Base-by-base conservation (phyloP, 2,797 vertebrate genomes). In the Malurus leucopterus region DNA sequence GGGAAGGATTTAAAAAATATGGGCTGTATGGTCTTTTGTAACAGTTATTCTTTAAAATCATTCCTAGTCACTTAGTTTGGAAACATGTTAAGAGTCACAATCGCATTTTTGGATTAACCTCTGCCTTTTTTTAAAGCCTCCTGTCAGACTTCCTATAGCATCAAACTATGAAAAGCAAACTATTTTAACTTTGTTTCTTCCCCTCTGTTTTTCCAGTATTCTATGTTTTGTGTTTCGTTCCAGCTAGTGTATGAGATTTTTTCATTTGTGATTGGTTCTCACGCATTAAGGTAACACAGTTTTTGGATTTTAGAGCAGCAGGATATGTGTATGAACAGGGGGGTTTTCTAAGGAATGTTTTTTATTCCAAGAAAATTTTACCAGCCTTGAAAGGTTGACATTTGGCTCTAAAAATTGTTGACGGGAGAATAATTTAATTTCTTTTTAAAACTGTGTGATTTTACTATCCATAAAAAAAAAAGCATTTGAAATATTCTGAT, bases 31-130 rank as follows among this genome's bases (percentile, higher is more conserved):
- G 29, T 15, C 4, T 49, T 76, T 74, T 47, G 83, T 3, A 61
- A 34, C 30, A 72, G 26, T 23, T 50, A 29, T 19, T 65, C 12
- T 61, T 71, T 38, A 80, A 76, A 74, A 43, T 70, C 21, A 47
- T 43, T 89, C 32, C 50, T 70, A 68, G 50, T 6, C 27, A 80
- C 55, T 77, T 36, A 58, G 22, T 55, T 15, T 40, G 54, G 59
- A 86, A 91, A 86, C 13, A 71, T 6, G 16, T 70, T 78, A 74
- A 83, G 23, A 40, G 62, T 63, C 73, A 80, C 73, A 62, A 75
- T 51, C 30, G 22, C 71, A 88, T 36, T 22, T 88, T 74, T 44
- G 75, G 81, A 43, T 91, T 88, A 92, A 92, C 50, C 67, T 88
- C 81, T 72, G 71, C 59, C 63, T 81, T 81, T 75, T 54, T 32